Evolutionary conservation across 2,113 vertebrate genomes (phyloP).

Genomic region (Phylloscopus whistleri): DNA sequence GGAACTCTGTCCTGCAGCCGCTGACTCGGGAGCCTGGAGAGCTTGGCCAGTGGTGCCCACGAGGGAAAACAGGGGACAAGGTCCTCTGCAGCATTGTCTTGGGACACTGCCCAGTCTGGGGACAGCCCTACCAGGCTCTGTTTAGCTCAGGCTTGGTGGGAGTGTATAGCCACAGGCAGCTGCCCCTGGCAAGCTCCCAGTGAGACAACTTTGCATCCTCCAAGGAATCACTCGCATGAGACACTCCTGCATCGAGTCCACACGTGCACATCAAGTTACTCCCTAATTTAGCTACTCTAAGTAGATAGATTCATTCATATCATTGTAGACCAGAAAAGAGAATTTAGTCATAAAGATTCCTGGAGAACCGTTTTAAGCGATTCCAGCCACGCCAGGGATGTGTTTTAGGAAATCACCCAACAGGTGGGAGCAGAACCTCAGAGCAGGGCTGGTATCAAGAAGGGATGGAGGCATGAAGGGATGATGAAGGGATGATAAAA

Average conservation of each 20-base stretch:
- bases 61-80: neutral
- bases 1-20: neutral
- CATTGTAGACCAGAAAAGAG: neutral
- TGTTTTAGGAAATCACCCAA: neutral
- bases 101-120: neutral
- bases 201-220: neutral
- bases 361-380: neutral
- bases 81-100: neutral
- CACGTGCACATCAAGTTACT: neutral
- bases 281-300: neutral
- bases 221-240: neutral
- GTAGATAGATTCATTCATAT: neutral
- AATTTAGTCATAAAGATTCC: neutral
- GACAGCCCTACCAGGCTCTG: neutral
- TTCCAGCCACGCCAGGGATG: neutral
- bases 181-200: neutral
- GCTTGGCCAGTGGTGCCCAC: neutral
- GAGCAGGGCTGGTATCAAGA: neutral
- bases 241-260: neutral
- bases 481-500: neutral
- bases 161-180: neutral
- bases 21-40: neutral
- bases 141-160: neutral
- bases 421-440: neutral
- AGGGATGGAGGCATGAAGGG: neutral